Conservation (phyloP, 2,797 vertebrate genomes). For the Pseudomugil gertrudae region DNA sequence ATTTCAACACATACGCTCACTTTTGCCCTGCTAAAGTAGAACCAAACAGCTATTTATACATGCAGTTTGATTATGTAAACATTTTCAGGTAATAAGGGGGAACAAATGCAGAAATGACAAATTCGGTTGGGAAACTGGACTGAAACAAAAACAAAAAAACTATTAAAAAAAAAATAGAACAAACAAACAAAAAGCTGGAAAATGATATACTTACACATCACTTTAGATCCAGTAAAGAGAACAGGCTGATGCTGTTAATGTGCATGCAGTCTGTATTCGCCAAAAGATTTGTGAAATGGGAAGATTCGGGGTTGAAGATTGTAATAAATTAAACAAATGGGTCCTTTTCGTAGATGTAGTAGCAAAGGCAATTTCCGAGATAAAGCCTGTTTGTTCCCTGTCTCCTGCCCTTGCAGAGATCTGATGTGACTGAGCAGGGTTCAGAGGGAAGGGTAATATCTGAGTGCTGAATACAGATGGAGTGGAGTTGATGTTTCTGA, state of each 20-base stretch:
- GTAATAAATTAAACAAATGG: slow-evolving; percentile 12
- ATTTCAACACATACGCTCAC: slow-evolving; percentile 14
- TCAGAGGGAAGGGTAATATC: slow-evolving; percentile 64
- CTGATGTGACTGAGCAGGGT: slow-evolving; percentile 64
- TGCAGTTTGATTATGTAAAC: slow-evolving; percentile 15
- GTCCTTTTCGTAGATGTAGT: background rate
- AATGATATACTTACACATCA: slow-evolving; percentile 16
- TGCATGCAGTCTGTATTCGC: background rate
- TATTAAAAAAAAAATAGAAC: background rate
- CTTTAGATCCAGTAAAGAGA: slow-evolving; percentile 1
- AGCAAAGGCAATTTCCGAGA: slow-evolving; percentile 42
- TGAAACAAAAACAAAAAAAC: background rate
- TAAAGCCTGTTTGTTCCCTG: slow-evolving; percentile 59
- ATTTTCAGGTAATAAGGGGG: slow-evolving; percentile 29
- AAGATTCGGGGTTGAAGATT: background rate
- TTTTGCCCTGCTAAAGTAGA: slow-evolving; percentile 8
- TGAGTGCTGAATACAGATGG: slow-evolving; percentile 60
- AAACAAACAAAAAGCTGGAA: slow-evolving; percentile 1
- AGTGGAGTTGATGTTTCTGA: slow-evolving; percentile 69
- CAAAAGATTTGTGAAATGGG: background rate
- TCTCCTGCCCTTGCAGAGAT: slow-evolving; percentile 63
- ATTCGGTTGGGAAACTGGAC: slow-evolving; percentile 38
- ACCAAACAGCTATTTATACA: slow-evolving; percentile 34
- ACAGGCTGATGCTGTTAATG: background rate
- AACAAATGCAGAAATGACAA: slow-evolving; percentile 22